Base-by-base conservation (phyloP, 1,140 invertebrate species). In the Orchesella cincta region DNA sequence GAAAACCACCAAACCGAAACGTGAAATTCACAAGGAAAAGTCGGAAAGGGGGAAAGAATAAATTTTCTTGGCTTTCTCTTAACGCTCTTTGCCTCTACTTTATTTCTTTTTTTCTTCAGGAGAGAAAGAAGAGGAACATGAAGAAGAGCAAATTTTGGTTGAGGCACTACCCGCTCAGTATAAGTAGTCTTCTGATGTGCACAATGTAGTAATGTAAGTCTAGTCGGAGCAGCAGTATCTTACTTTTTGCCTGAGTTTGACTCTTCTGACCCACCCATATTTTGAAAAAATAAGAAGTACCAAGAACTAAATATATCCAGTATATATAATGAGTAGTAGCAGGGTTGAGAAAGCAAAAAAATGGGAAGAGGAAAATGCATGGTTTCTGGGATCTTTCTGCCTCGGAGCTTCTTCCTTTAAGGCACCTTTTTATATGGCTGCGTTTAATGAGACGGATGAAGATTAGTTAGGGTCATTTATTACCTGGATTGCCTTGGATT, bases 391-490 rank as follows among this genome's bases (percentile, higher is more conserved):
- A n/a, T n/a, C n/a, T n/a, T n/a, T n/a, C n/a, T n/a, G n/a, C n/a
- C 5, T 18, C 5, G 39, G 39, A 46, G 39, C 39, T 5, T 46
- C 39, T 46, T 46, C 39, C 39, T 46, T 46, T 46, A 46, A 5
- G 18, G 39, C 39, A 18, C 3, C 23, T 57, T 57, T 57, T 57
- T 57, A 57, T 57, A n/a, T 23, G 52, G 23, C 62, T 8, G 62
- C 62, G 62, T 67, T 67, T 67, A 67, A 67, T 67, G 62, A 67
- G 62, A 67, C 62, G 62, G 62, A 67, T 67, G 62, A 67, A 67
- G 62, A 67, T 67, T 67, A 67, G 62, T 67, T 67, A 67, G 62
- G 62, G 62, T 67, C 62, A 67, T 67, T 67, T 67, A 67, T 67
- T 67, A 67, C 62, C 62, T 67, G 62, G 62, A 67, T 67, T 67